These are phyloP conservation scores for Oreochromis tanganicae DNA, from an alignment of 2,113 vertebrate species.

Conservation along the genomic window DNA sequence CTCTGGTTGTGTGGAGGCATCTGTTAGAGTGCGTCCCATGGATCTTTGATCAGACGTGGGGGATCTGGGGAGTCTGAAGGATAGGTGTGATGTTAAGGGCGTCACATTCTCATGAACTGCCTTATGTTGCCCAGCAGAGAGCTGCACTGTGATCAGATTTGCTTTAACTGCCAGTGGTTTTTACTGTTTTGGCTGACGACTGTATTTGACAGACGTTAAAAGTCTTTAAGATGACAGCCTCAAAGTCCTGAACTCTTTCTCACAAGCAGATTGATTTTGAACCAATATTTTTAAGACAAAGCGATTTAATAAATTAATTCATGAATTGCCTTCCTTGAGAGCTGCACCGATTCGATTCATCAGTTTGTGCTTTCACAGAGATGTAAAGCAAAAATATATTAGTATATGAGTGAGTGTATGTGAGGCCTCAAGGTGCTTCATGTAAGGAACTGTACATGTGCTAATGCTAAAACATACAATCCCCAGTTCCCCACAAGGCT, in stretches of 20 bases:
- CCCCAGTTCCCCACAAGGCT: background rate
- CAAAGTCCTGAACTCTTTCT: background rate
- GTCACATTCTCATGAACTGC: background rate
- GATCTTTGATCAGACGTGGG: background rate
- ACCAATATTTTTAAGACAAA: background rate
- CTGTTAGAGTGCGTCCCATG: background rate
- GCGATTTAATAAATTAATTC: background rate
- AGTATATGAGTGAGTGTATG: background rate
- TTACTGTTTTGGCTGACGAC: background rate
- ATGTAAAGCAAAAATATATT: background rate
- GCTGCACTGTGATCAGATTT: background rate
- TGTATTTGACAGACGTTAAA: background rate
- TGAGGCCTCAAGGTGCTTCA: conserved; percentile 11
- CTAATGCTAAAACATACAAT: conserved; percentile 20
- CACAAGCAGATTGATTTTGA: background rate
- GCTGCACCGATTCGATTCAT: background rate
- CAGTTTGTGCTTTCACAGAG: conserved; percentile 48
- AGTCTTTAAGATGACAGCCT: background rate
- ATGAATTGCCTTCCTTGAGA: background rate
- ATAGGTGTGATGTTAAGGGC: background rate
- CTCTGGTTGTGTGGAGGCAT: background rate
- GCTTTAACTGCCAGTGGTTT: background rate
- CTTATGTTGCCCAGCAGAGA: background rate
- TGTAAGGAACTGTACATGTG: conserved; percentile 23
- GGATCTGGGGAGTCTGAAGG: background rate